Conservation (phyloP, 2,113 vertebrate genomes). For the Saguinus midas region DNA sequence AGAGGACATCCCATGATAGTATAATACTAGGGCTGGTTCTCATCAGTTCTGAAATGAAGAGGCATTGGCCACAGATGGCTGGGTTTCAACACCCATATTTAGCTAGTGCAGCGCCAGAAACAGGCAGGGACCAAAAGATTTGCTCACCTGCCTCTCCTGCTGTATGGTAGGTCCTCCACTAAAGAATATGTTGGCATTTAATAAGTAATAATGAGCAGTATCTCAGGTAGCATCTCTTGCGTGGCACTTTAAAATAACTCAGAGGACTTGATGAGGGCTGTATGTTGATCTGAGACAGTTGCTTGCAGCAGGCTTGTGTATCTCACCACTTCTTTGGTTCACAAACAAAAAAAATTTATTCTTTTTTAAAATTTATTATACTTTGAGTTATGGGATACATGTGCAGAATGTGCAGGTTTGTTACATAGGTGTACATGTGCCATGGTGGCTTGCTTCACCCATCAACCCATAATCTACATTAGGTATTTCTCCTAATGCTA, state of each 20-base stretch:
- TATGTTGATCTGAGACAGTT: neutral
- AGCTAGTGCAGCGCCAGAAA: neutral
- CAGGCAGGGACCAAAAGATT: neutral
- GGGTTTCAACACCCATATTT: neutral
- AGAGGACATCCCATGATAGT: neutral
- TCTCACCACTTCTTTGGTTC: slow-evolving; percentile 39
- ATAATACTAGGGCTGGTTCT: neutral
- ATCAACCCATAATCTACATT: too few relatives aligned
- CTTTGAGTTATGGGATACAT: too few relatives aligned
- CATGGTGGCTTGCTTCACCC: too few relatives aligned
- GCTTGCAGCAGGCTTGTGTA: neutral
- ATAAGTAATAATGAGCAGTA: slow-evolving; percentile 3
- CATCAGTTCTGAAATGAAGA: neutral
- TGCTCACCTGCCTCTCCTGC: neutral
- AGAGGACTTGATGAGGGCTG: neutral
- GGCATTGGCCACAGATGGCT: neutral
- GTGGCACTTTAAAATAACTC: slow-evolving; percentile 48
- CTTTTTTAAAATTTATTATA: too few relatives aligned
- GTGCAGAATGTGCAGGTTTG: too few relatives aligned
- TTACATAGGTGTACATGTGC: too few relatives aligned
- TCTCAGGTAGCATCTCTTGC: neutral
- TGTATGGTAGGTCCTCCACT: neutral
- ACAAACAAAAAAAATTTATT: neutral
- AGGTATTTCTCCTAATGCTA: too few relatives aligned
- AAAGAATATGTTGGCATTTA: neutral